Evolutionary conservation across 2,113 vertebrate species (phyloP).

Genomic region (Ctenomys sociabilis): DNA sequence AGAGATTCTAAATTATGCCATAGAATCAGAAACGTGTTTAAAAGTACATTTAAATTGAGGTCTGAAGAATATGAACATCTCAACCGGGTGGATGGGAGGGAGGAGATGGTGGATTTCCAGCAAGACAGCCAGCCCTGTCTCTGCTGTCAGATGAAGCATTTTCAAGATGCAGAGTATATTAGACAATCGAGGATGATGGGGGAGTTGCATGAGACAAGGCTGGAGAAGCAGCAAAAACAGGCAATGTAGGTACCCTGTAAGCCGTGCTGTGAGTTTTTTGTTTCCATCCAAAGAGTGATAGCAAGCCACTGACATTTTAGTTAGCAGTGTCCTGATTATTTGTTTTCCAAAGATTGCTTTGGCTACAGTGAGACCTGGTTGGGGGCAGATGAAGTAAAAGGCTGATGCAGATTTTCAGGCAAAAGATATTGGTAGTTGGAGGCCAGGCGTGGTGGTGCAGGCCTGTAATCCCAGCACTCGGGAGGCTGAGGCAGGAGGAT

Average conservation of each 20-base stretch:
- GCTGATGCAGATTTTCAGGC: neutral
- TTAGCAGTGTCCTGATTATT: neutral
- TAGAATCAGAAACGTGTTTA: neutral
- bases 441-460: too few relatives aligned
- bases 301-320: neutral
- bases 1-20: neutral
- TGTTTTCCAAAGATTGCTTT: neutral
- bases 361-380: neutral
- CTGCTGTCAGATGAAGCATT: neutral
- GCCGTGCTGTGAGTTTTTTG: neutral
- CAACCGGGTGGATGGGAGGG: neutral
- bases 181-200: neutral
- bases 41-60: neutral
- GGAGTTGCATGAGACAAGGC: neutral
- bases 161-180: neutral
- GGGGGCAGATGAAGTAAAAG: neutral
- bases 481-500: too few relatives aligned
- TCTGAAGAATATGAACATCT: constrained; percentile 3
- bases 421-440: neutral
- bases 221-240: neutral
- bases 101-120: neutral
- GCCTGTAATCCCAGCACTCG: too few relatives aligned
- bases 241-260: neutral
- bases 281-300: neutral
- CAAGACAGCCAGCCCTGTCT: neutral